Percentiles rank a stretch among this genome's conserved stretches.
Evolutionary conservation across 1,140 invertebrate species (phyloP).

Genomic region (Leptinotarsa lineolata): DNA sequence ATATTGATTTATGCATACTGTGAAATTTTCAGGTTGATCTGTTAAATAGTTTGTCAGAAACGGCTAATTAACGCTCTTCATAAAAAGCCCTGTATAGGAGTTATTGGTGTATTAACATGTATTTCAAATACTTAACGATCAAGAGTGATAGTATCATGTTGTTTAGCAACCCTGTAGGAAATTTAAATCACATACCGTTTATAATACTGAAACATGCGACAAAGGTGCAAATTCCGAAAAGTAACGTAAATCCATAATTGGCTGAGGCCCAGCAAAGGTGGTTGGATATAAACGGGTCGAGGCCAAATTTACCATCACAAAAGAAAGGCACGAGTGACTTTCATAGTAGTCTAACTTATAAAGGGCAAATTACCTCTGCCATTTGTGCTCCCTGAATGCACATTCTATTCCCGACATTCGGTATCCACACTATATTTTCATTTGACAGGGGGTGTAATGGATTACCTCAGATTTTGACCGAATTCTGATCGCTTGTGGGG

Average conservation of each 20-base stretch:
- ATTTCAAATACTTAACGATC: no score
- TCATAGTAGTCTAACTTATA: conserved; percentile 12
- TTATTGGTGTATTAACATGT: no score
- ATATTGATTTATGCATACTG: no score
- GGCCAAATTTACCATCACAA: conserved; percentile 15
- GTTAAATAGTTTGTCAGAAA: no score
- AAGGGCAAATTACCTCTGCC: conserved; percentile 21
- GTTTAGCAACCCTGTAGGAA: no score
- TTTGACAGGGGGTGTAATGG: conserved; percentile 13
- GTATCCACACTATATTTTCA: conserved; percentile 14
- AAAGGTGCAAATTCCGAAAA: conserved; percentile 21
- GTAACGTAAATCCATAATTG: conserved; percentile 22
- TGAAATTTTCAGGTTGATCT: no score
- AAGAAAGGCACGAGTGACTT: conserved; percentile 23
- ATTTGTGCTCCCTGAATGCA: conserved; percentile 7
- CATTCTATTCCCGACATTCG: conserved; percentile 6
- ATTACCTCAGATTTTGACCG: conserved; percentile 2
- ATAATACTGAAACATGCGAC: not conserved
- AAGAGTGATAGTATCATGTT: no score
- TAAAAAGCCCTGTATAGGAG: no score
- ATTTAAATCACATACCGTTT: no score
- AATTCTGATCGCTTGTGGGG: not conserved
- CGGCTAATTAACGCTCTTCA: no score
- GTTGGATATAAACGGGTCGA: conserved; percentile 15
- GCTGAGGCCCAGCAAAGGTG: conserved; percentile 19